Percentiles rank a stretch among this genome's conserved stretches.
Conservation (phyloP, 2,888 invertebrate genomes). For the Acheta domesticus region DNA sequence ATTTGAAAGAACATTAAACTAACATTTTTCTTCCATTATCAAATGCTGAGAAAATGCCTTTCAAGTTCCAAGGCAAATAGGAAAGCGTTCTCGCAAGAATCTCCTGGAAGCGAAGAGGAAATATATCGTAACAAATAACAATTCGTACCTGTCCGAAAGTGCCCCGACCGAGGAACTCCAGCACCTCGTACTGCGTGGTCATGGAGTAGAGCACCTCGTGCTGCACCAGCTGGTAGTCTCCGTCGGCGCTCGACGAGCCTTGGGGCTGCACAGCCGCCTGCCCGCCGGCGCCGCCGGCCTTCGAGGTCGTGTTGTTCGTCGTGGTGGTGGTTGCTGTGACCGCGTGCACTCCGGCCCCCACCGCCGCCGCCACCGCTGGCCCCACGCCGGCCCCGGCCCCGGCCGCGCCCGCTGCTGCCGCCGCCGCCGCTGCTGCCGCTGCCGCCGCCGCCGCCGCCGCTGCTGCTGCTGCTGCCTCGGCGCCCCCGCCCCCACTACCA, state of each 20-base stretch:
- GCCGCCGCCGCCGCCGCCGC: not conserved
- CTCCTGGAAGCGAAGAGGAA: no score
- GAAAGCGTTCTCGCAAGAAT: no score
- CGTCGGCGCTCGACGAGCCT: constrained; percentile 84
- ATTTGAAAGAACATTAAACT: no score
- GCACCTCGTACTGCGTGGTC: constrained; percentile 92
- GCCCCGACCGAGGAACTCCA: constrained; percentile 98
- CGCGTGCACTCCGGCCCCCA: constrained; percentile 42
- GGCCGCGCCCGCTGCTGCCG: not conserved
- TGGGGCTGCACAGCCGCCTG: constrained; percentile 43
- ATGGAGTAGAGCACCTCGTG: constrained; percentile 96
- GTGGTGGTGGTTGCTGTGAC: constrained; percentile 58
- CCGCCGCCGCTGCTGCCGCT: not conserved
- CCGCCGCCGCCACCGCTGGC: constrained; percentile 36
- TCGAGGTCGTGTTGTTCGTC: constrained; percentile 74
- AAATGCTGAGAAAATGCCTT: no score
- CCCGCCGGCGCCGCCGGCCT: constrained; percentile 43
- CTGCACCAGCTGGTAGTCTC: constrained; percentile 97
- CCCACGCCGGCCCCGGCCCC: not conserved
- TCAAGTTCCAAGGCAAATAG: no score
- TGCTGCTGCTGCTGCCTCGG: constrained; percentile 44
- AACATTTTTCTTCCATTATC: no score
- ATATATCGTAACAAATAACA: no score
- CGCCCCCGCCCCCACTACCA: constrained; percentile 50
- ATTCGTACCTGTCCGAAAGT: constrained; percentile 79